Percentiles rank a stretch among this genome's conserved stretches.
These are phyloP conservation scores for Fratercula arctica DNA, from an alignment of 2,797 vertebrate species.

Conservation along the genomic window DNA sequence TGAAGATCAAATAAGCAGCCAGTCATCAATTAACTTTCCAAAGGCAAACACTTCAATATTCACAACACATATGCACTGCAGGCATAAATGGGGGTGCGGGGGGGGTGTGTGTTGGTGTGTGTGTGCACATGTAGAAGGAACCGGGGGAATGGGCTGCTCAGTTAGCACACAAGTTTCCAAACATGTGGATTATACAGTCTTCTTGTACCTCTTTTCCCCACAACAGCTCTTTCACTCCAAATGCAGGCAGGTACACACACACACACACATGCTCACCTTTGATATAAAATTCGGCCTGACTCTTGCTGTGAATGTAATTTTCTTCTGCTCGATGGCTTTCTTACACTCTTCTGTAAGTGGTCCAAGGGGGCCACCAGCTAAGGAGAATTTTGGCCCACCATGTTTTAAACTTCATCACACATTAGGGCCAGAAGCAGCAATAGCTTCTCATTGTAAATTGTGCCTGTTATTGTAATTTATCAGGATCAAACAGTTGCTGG, in stretches of 20 bases:
- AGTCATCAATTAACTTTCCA: conserved; percentile 38
- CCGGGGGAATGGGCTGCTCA: neutral
- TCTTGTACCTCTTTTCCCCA: neutral
- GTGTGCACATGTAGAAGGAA: neutral
- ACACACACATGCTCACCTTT: neutral
- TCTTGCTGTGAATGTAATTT: conserved; percentile 31
- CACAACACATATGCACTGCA: conserved; percentile 42
- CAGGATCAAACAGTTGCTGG: conserved; percentile 64
- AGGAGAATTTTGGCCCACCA: conserved; percentile 44
- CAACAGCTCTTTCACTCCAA: neutral
- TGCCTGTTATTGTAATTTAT: conserved; percentile 68
- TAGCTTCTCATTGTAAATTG: conserved; percentile 65
- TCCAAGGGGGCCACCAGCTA: conserved; percentile 21
- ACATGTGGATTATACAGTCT: neutral
- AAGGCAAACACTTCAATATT: conserved; percentile 22
- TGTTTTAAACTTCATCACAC: conserved; percentile 47
- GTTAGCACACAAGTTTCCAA: neutral
- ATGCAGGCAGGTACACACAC: neutral
- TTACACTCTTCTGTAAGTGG: neutral
- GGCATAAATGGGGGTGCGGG: neutral
- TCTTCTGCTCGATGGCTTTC: neutral
- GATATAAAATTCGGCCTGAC: neutral
- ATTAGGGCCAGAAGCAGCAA: conserved; percentile 62
- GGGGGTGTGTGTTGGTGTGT: too few relatives aligned
- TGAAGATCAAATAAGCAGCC: conserved; percentile 32